Evolutionary conservation across 2,888 invertebrate genomes (phyloP).

Genomic region (Philopedon plagiatum): DNA sequence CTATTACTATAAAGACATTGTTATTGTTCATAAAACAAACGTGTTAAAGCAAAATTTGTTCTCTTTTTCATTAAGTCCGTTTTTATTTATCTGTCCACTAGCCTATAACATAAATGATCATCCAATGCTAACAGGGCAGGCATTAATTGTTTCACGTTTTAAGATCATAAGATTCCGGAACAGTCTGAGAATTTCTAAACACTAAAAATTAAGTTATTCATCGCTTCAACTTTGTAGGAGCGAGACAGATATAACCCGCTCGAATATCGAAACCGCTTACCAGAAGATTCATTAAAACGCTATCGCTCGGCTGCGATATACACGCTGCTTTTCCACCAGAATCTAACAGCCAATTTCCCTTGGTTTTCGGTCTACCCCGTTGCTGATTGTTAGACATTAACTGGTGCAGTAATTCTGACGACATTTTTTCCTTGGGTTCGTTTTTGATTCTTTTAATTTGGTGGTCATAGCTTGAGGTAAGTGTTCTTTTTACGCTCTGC

Average conservation of each 20-base stretch:
- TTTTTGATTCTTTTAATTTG: conserved; percentile 61
- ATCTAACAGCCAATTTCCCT: conserved; percentile 65
- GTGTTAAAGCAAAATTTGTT: no score
- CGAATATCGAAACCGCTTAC: conserved; percentile 96
- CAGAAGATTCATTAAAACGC: conserved; percentile 94
- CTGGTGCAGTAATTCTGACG: conserved; percentile 74
- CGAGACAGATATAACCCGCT: conserved; percentile 91
- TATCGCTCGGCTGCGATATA: conserved; percentile 75
- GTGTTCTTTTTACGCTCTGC: conserved; percentile 56
- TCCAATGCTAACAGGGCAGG: neutral
- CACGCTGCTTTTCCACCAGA: conserved; percentile 66
- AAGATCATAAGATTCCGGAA: conserved; percentile 37
- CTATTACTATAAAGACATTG: no score
- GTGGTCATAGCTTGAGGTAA: conserved; percentile 59
- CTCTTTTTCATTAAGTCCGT: neutral
- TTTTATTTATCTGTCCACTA: neutral
- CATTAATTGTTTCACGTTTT: conserved; percentile 27
- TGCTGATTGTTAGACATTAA: conserved; percentile 71
- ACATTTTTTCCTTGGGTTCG: conserved; percentile 66
- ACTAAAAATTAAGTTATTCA: conserved; percentile 54
- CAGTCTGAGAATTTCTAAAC: conserved; percentile 25
- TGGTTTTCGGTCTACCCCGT: conserved; percentile 64
- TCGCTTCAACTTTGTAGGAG: conserved; percentile 71
- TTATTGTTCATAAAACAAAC: no score
- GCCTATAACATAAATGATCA: neutral